Evolutionary conservation across 2,888 invertebrate genomes (phyloP).

Genomic region (Oscheius sp.): DNA sequence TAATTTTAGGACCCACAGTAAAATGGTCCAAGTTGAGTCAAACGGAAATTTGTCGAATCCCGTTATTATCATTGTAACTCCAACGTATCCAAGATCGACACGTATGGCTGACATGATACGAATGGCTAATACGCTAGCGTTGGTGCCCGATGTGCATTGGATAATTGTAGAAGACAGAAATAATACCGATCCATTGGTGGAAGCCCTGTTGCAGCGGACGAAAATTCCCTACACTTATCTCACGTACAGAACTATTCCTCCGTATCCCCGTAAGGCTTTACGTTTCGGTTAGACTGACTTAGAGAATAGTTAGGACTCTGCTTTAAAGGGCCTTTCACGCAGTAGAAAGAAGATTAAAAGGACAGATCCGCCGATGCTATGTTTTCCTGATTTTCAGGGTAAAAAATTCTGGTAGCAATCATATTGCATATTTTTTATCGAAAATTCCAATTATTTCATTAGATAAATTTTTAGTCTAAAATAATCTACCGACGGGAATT

Average conservation of each 20-base stretch:
- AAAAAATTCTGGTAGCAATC: too few species aligned
- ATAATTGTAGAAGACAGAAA: constrained; percentile 58
- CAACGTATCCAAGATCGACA: constrained; percentile 49
- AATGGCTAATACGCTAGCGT: constrained; percentile 56
- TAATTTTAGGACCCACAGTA: neutral
- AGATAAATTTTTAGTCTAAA: too few species aligned
- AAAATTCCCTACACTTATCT: constrained; percentile 50
- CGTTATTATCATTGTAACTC: constrained; percentile 53
- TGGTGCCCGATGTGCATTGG: constrained; percentile 58
- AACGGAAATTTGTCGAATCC: constrained; percentile 1
- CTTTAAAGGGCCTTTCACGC: neutral
- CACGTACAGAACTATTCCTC: constrained; percentile 47
- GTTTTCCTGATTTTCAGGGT: too few species aligned
- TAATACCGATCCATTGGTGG: constrained; percentile 34
- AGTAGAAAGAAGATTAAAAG: too few species aligned
- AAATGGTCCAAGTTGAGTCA: neutral
- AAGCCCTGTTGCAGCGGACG: constrained; percentile 45
- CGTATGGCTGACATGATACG: constrained; percentile 54
- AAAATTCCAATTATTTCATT: too few species aligned
- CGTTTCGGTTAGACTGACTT: neutral
- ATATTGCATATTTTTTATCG: too few species aligned
- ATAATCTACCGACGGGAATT: too few species aligned
- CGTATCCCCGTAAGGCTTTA: constrained; percentile 51
- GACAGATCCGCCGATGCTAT: too few species aligned
- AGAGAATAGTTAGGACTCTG: neutral